Evolutionary conservation across 2,797 vertebrate genomes (phyloP), one percentile per base, ranked within the genome.

Genomic region (Paramormyrops hopkinsi): DNA sequence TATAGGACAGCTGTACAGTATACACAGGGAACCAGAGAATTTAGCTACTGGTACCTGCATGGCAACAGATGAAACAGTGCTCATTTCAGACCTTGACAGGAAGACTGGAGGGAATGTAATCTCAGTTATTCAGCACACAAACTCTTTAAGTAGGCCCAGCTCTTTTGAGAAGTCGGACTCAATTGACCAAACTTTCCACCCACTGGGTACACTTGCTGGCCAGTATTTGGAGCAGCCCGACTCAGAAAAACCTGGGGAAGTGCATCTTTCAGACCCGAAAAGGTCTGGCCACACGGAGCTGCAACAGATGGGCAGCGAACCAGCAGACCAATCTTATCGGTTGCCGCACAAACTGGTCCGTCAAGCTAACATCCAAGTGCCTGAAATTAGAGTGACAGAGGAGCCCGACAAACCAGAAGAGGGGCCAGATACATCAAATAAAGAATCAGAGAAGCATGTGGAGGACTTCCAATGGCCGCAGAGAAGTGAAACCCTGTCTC

Each of bases 401-500:
- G 99, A 99, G 91, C 99, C 99, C 0, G 98, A 99, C 92, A 99
- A 98, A 91, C 98, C 98, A 0, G 97, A 98, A 89, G 98, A 97
- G 91, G 96, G 97, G 76, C 95, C 94, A 8, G 98, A 99, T 90
- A 90, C 95, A 51, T 96, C 96, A 88, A 95, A 91, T 29, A 99
- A 97, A 94, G 98, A 99, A 90, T 96, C 95, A 0, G 98, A 99
- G 91, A 99, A 97, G 93, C 96, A 97, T 0, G 92, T 96, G 0
- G 99, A 99, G 93, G 98, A 99, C 93, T 99, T 99, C 90, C 98
- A 99, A 92, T 99, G 99, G 99, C 99, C 99, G 7, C 98, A 99
- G 91, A 96, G 99, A 92, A 99, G 99, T 86, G 98, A 99, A 96
- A 99, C 98, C 0, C 97, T 99, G 92, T 99, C 98, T 93, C 98